Evolutionary conservation across 2,113 vertebrate genomes (phyloP), one percentile per base, ranked within the genome.

Genomic region (Vireo altiloquus): DNA sequence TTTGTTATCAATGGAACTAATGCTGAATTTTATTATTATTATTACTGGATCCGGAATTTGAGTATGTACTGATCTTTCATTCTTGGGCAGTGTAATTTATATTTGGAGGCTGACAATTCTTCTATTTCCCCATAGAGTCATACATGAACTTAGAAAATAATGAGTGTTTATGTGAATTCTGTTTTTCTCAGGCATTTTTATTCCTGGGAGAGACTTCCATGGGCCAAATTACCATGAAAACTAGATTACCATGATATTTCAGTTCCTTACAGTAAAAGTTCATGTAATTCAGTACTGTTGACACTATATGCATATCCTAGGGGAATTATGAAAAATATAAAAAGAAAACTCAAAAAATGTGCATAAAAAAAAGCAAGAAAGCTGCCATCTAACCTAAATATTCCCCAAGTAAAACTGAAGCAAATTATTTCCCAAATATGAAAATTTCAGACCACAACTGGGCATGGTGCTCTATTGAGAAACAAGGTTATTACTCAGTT

Each of bases 161-260:
- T 1, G 8, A 50, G 74, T 71, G 69, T 90, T 92, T 91, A 92
- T 96, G 95, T 95, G 96, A 97, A 95, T 93, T 95, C 72, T 0
- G 0, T 60, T 95, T 96, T 97, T 97, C 96, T 95, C 96, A 97
- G 95, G 68, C 94, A 92, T 91, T 96, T 95, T 91, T 93, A 97
- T 92, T 95, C 94, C 96, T 94, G 3, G 6, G 95, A 94, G 97
- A 96, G 89, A 52, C 27, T 82, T 90, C 22, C 52, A 35, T 33
- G 33, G 53, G 69, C 88, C 82, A 95, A 92, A 97, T 93, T 84
- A 90, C 83, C 92, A 91, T 80, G 90, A 90, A 96, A 95, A 95
- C 47, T 88, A 69, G 60, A 89, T 93, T 83, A 90, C 18, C 23
- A 46, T 77, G 87, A 84, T 82, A 94, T 95, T 94, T 88, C 68